Evolutionary conservation across 2,113 vertebrate species (phyloP).

Genomic region (Zosterops hypoxanthus): DNA sequence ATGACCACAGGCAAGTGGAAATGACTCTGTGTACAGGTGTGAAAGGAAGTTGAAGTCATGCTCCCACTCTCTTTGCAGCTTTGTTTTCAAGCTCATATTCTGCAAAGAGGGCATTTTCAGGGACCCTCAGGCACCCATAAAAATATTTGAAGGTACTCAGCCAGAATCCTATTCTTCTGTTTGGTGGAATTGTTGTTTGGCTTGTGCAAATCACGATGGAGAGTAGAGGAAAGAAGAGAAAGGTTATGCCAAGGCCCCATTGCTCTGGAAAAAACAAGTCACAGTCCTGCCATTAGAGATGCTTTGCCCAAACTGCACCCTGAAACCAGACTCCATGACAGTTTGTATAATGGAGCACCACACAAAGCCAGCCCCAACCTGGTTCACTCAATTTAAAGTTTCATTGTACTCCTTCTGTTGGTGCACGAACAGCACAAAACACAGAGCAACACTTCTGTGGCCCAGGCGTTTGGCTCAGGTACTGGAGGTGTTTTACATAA

Average conservation of each 20-base stretch:
- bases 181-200: neutral
- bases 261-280: neutral
- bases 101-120: neutral
- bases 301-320: neutral
- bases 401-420: neutral
- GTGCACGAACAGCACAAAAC: neutral
- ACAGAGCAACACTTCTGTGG: no score
- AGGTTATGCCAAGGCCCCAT: neutral
- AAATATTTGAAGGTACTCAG: neutral
- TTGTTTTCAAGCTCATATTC: neutral
- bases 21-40: neutral
- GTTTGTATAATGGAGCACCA: neutral
- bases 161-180: neutral
- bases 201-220: neutral
- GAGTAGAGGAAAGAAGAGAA: neutral
- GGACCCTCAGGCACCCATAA: rapidly evolving
- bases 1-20: neutral
- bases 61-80: neutral
- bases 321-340: neutral
- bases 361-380: neutral
- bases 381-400: neutral
- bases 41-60: neutral
- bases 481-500: neutral
- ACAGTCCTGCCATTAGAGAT: neutral
- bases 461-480: neutral